These are phyloP conservation scores for Rhabdomys dilectus DNA, from an alignment of 2,113 vertebrate genomes.

Conservation along the genomic window DNA sequence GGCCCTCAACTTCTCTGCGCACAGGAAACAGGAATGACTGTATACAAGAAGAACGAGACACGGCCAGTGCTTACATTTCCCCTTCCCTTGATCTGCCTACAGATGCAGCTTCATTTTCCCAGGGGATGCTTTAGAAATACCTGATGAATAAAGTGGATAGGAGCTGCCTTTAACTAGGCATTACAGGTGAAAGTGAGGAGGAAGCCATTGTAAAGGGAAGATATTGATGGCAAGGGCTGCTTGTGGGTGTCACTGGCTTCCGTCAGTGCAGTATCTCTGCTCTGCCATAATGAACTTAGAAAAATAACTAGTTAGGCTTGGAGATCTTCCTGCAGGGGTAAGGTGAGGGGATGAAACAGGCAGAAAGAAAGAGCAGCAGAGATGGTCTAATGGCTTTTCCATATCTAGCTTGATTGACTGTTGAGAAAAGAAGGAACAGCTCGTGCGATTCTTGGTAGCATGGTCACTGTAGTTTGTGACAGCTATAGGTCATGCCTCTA, in stretches of 20 bases:
- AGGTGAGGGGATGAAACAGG: neutral
- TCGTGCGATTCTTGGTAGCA: conserved; percentile 28
- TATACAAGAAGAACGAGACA: neutral
- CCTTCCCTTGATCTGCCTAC: neutral
- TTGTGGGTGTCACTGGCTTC: neutral
- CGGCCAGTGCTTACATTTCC: neutral
- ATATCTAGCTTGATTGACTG: conserved; percentile 48
- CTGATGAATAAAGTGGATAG: neutral
- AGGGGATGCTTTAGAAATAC: neutral
- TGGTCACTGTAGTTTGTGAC: conserved; percentile 35
- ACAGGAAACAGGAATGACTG: too few species aligned
- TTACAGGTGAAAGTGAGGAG: neutral
- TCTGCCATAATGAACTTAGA: conserved; percentile 20
- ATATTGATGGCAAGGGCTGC: neutral
- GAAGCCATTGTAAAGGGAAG: neutral
- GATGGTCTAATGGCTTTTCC: conserved; percentile 62
- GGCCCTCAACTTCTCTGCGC: too few species aligned
- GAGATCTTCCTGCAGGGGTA: neutral
- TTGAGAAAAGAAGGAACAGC: conserved; percentile 70
- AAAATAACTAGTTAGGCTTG: conserved; percentile 6
- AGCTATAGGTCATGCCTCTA: conserved; percentile 72
- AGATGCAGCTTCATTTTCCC: neutral
- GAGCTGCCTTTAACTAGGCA: neutral
- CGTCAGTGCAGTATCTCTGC: neutral
- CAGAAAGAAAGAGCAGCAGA: neutral